phyloP scores from a whole-genome alignment of 1,140 invertebrate species.

The Saccostrea glomerata region DNA sequence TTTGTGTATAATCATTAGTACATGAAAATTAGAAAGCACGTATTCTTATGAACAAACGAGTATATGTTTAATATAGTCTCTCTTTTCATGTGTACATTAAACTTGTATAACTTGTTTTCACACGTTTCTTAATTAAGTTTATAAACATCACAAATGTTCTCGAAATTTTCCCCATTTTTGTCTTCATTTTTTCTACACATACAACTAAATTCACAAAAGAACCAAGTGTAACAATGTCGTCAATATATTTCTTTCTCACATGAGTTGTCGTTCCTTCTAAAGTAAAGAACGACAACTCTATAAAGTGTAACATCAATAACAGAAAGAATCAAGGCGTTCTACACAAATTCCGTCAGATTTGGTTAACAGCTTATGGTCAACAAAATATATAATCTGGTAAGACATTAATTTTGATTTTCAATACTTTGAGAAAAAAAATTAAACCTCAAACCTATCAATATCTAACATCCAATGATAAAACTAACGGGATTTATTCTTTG shows the following conservation, averaged over 20 bases:
- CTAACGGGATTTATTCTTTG: too few relatives aligned
- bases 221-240: background rate
- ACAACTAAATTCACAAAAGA: background rate
- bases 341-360: too few relatives aligned
- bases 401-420: too few relatives aligned
- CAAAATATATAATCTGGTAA: too few relatives aligned
- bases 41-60: conserved; percentile 2
- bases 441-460: too few relatives aligned
- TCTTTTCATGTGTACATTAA: background rate
- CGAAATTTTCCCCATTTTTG: background rate
- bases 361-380: too few relatives aligned
- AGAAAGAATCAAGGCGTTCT: background rate
- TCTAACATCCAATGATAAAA: too few relatives aligned
- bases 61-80: background rate
- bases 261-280: background rate
- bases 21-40: conserved; percentile 20
- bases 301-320: background rate
- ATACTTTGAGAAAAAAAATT: too few relatives aligned
- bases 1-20: conserved; percentile 38
- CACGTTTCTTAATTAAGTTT: background rate
- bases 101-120: background rate
- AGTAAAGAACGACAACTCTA: background rate
- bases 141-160: background rate
- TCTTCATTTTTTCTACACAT: background rate
- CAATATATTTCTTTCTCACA: background rate